Evolutionary conservation across 2,888 invertebrate species (phyloP).

Genomic region (Ceriagrion tenellum): DNA sequence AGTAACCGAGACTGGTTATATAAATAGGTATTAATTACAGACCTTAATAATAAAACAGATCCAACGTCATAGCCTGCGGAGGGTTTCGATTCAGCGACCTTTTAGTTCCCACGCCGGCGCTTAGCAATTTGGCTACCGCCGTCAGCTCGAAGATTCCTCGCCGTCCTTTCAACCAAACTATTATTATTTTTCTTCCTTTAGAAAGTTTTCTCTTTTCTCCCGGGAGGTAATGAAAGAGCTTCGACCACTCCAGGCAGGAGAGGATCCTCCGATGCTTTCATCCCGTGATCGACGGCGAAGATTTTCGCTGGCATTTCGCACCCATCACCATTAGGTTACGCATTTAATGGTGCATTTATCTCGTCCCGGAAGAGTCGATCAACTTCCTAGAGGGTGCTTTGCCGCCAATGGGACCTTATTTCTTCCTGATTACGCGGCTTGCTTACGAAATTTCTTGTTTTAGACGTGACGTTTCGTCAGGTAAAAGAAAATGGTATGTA

Average conservation of each 20-base stretch:
- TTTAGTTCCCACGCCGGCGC: no score
- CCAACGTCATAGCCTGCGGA: no score
- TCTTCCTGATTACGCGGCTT: background rate
- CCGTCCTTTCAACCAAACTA: no score
- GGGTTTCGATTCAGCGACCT: no score
- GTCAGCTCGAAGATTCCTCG: no score
- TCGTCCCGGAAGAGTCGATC: background rate
- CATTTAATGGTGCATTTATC: conserved; percentile 15
- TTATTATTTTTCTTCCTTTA: background rate
- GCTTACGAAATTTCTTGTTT: background rate
- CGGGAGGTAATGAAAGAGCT: background rate
- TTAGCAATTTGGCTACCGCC: no score
- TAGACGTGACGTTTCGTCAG: background rate
- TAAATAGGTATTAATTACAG: no score
- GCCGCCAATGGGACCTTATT: background rate
- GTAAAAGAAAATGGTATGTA: background rate
- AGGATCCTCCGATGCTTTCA: background rate
- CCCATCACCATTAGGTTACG: background rate
- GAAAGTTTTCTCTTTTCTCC: background rate
- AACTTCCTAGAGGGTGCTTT: background rate
- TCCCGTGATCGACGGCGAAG: background rate
- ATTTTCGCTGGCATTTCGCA: background rate
- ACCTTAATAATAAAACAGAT: no score
- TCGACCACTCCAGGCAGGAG: background rate
- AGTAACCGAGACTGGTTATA: no score